These are phyloP conservation scores for Australoheros scitulus DNA, from an alignment of 2,113 vertebrate species.

Conservation along the genomic window DNA sequence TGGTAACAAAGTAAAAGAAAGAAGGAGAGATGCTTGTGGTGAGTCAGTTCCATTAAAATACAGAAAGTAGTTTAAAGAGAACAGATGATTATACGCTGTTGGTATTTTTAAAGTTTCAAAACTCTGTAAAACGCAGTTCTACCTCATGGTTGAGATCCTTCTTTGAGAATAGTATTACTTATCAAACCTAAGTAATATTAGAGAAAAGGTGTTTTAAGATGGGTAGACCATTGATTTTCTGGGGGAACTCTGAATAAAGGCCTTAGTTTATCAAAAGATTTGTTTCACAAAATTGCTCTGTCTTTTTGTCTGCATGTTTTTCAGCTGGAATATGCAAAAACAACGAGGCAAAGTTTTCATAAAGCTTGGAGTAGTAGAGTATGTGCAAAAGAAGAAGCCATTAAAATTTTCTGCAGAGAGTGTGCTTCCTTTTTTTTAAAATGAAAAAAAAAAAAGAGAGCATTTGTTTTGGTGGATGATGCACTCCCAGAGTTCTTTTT, in stretches of 20 bases:
- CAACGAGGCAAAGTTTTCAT: too few relatives aligned
- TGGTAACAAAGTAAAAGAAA: constrained; percentile 8
- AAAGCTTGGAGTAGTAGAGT: neutral
- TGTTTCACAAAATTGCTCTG: too few relatives aligned
- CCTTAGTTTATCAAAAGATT: neutral
- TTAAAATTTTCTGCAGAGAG: neutral
- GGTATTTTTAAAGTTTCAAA: neutral
- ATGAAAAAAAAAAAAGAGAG: too few relatives aligned
- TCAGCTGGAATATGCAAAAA: too few relatives aligned
- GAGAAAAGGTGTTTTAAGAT: neutral
- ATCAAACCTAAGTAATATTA: neutral
- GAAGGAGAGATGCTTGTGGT: constrained; percentile 9
- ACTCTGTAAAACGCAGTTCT: neutral
- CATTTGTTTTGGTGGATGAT: neutral
- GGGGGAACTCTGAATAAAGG: neutral
- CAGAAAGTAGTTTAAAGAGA: constrained; percentile 20
- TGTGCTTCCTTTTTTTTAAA: too few relatives aligned
- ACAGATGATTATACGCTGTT: constrained; percentile 5
- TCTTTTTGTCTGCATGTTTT: too few relatives aligned
- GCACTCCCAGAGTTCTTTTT: neutral
- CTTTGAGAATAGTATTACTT: neutral
- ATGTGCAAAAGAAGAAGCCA: neutral
- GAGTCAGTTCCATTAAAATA: neutral
- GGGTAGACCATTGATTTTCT: neutral
- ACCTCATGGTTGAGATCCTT: neutral